Evolutionary conservation across 2,888 invertebrate species (phyloP).

Genomic region (Vannuccia rotundouncinata): DNA sequence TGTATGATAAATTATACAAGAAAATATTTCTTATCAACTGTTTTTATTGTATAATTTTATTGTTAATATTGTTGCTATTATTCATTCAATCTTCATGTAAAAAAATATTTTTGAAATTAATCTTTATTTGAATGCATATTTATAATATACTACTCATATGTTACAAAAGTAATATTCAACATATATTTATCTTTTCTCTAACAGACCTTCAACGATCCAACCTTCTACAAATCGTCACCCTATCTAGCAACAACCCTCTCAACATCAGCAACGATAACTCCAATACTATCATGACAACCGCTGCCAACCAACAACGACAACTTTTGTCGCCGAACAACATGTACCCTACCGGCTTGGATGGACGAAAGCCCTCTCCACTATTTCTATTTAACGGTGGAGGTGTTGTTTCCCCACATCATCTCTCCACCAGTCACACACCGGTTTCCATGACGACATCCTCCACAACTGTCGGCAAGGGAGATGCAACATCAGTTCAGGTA

Average conservation of each 20-base stretch:
- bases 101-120: too few relatives aligned
- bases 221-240: background rate
- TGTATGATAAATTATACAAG: too few relatives aligned
- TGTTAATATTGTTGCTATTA: background rate
- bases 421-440: background rate
- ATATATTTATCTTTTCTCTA: background rate
- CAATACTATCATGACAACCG: background rate
- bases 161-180: too few relatives aligned
- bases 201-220: background rate
- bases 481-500: background rate
- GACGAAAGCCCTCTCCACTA: background rate
- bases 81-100: background rate
- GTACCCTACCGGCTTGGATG: too few relatives aligned
- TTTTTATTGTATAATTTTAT: background rate
- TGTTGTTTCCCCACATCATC: background rate
- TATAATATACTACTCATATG: too few relatives aligned
- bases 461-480: background rate
- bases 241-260: background rate
- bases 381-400: slow-evolving; percentile 1
- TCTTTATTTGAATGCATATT: background rate
- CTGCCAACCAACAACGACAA: background rate
- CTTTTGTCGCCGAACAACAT: too few relatives aligned
- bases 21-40: too few relatives aligned
- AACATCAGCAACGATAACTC: background rate
- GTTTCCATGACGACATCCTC: background rate